Evolutionary conservation across 2,113 vertebrate genomes (phyloP).

Genomic region (Malurus alboscapulatus): DNA sequence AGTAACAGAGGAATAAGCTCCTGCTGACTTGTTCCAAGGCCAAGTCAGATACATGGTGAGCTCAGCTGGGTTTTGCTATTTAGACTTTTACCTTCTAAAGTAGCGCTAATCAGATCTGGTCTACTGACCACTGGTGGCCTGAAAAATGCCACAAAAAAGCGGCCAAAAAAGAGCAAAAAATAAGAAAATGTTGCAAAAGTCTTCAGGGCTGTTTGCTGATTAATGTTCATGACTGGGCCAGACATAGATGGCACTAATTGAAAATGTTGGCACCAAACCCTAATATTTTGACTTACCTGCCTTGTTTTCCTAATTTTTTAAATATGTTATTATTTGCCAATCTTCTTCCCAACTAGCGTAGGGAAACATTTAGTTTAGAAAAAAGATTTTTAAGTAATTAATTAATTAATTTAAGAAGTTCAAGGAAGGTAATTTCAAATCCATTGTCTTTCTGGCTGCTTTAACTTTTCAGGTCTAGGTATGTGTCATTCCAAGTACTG

Average conservation of each 20-base stretch:
- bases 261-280: not conserved
- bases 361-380: not conserved
- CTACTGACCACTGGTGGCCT: not conserved
- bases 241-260: not conserved
- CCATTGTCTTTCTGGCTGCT: not conserved
- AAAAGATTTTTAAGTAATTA: not conserved
- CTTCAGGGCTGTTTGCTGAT: not conserved
- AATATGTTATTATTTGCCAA: not conserved
- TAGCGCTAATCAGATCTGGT: not conserved
- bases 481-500: not conserved
- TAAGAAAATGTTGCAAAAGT: not conserved
- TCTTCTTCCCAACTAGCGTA: not conserved
- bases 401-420: not conserved
- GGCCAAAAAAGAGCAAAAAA: not conserved
- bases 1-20: not conserved
- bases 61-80: not conserved
- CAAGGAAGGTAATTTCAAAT: not conserved
- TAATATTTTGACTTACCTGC: not conserved
- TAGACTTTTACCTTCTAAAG: not conserved
- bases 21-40: not conserved
- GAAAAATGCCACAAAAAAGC: not conserved
- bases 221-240: rapidly evolving
- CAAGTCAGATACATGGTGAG: not conserved
- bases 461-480: not conserved
- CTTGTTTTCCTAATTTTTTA: not conserved